These are phyloP conservation scores for Styela plicata DNA, from an alignment of 23 tunicate genomes.

Conservation along the genomic window DNA sequence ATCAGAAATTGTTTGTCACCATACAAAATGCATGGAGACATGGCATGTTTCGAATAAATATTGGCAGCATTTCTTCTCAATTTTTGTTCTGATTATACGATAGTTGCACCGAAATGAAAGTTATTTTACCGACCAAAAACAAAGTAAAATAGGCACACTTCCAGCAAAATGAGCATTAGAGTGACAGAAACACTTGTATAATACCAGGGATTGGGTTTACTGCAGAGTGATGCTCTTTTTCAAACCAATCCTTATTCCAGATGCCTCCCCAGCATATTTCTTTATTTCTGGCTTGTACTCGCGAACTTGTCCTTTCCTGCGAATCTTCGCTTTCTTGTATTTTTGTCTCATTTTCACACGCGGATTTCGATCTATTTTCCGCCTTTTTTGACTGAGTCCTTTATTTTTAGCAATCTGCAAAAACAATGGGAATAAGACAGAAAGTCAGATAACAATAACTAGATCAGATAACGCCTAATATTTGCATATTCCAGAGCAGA, in stretches of 20 bases:
- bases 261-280: slow-evolving; percentile 85
- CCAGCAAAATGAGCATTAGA: too few relatives aligned
- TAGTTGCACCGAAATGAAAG: too few relatives aligned
- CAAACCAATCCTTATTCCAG: slow-evolving; percentile 78
- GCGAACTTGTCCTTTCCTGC: slow-evolving; percentile 75
- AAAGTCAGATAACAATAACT: neutral
- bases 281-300: slow-evolving; percentile 58
- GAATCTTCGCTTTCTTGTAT: slow-evolving; percentile 72
- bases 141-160: too few relatives aligned
- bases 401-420: slow-evolving; percentile 78
- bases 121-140: too few relatives aligned
- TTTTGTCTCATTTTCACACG: slow-evolving; percentile 74
- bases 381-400: slow-evolving; percentile 47
- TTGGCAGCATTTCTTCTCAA: too few relatives aligned
- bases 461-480: too few relatives aligned
- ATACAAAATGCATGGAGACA: too few relatives aligned
- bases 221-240: slow-evolving; percentile 21
- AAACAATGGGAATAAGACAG: neutral
- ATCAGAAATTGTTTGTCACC: too few relatives aligned
- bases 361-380: slow-evolving; percentile 83
- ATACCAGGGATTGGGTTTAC: neutral
- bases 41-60: too few relatives aligned
- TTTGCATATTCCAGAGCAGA: neutral
- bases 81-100: too few relatives aligned
- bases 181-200: too few relatives aligned